Evolutionary conservation across 2,888 invertebrate genomes (phyloP), one percentile per base, ranked within the genome.

Genomic region (Himalopsyche anomala): DNA sequence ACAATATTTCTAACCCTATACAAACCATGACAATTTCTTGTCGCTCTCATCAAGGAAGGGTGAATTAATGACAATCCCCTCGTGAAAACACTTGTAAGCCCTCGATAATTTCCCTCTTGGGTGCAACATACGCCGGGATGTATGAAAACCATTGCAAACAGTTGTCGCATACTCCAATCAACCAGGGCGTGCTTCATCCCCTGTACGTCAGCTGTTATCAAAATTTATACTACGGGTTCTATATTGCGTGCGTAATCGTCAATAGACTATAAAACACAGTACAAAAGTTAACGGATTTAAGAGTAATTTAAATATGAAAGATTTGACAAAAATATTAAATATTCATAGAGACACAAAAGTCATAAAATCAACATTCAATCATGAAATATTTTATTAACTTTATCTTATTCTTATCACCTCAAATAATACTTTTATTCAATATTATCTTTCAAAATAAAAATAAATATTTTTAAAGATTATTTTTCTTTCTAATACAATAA

Each of bases 21-120:
- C 62, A 62, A 62, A 62, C 62, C 62, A 62, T 62, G 62, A 62
- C 62, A 62, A 62, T 62, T 62, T 62, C 62, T 62, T 62, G 62
- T 62, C 62, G 62, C 62, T 62, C 62, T 51, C 51, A 51, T 51
- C 51, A 51, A 62, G 62, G 62, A 62, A 62, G 62, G 62, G 62
- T 62, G 62, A 62, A 62, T 62, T 62, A 62, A 62, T 62, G 62
- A 62, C 62, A 19, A 5, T 5, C 19, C 62, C 62, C 62, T 51
- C 62, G 9, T 62, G 62, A 8, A 62, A 62, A 28, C 62, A 62
- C 62, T 62, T 62, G 62, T 62, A 62, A 62, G 62, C 62, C 28
- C 62, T 62, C 62, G 62, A 62, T 62, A 62, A 62, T 62, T 62
- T 62, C 62, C 28, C 62, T 62, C 62, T 62, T 8, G 62, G 28